phyloP scores from a whole-genome alignment of 2,888 invertebrate species.

The Athripsodes cinereus region DNA sequence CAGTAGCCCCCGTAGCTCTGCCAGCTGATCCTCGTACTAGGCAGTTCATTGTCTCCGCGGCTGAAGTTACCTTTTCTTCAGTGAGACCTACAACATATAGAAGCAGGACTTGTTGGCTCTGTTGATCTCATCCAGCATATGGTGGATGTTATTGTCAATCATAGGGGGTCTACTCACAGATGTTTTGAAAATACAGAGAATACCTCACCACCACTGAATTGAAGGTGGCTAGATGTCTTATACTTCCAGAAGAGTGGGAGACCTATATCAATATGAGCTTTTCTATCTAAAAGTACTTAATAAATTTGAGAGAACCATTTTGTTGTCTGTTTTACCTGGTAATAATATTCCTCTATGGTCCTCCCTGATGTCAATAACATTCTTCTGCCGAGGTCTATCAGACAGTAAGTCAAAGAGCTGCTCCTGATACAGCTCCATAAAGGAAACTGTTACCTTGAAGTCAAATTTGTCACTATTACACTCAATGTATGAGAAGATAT shows the following conservation, averaged over 20 bases:
- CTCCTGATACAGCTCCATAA: slow-evolving; percentile 87
- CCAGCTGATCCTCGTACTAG: slow-evolving; percentile 66
- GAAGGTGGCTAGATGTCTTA: too few species aligned
- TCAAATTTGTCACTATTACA: slow-evolving; percentile 52
- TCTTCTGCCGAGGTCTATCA: slow-evolving; percentile 59
- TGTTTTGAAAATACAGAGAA: too few species aligned
- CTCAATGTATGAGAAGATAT: slow-evolving; percentile 67
- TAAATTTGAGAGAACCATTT: too few species aligned
- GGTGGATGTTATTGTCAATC: too few species aligned
- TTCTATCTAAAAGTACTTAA: too few species aligned
- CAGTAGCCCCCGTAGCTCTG: slow-evolving; percentile 80
- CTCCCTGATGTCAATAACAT: slow-evolving; percentile 75
- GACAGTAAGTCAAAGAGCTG: slow-evolving; percentile 79
- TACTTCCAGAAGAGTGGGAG: too few species aligned
- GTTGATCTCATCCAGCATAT: too few species aligned
- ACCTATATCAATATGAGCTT: too few species aligned
- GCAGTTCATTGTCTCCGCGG: slow-evolving; percentile 61
- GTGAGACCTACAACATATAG: slow-evolving; percentile 47
- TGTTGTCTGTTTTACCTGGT: too few species aligned
- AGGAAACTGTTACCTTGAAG: slow-evolving; percentile 70
- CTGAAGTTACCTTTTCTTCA: slow-evolving; percentile 55
- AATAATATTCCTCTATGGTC: slow-evolving; percentile 61
- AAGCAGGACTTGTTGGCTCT: too few species aligned
- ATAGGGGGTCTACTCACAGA: too few species aligned
- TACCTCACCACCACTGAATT: too few species aligned